phyloP scores from a whole-genome alignment of 2,113 vertebrate species.

The Paradoxurus hermaphroditus region DNA sequence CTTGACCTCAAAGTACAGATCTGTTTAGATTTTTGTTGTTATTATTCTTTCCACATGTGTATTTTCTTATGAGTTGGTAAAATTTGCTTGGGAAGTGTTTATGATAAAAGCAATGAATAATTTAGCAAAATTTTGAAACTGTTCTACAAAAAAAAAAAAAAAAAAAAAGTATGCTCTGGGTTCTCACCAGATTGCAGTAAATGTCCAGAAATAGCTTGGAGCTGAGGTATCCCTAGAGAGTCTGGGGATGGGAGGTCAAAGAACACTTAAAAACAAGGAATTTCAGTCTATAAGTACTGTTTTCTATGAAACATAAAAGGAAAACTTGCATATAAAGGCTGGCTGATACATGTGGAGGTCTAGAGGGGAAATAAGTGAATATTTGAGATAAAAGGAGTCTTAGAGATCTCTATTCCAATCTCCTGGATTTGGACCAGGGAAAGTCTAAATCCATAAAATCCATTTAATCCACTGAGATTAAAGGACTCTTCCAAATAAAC shows the following conservation, averaged over 20 bases:
- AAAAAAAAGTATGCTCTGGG: background rate
- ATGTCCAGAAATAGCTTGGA: background rate
- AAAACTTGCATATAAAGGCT: background rate
- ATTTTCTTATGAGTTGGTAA: background rate
- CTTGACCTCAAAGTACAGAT: background rate
- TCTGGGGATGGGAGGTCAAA: background rate
- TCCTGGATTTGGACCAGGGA: background rate
- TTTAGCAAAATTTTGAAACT: background rate
- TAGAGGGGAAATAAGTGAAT: background rate
- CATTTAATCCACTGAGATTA: background rate
- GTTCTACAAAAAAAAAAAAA: background rate
- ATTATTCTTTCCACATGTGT: background rate
- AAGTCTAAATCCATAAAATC: background rate
- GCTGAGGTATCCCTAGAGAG: background rate
- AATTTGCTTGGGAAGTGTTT: slow-evolving; percentile 5
- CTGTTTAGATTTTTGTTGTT: background rate
- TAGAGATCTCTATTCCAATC: background rate
- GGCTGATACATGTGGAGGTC: background rate
- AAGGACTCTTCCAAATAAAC: background rate
- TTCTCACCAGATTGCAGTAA: background rate
- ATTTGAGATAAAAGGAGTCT: background rate
- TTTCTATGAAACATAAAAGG: background rate
- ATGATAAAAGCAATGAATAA: slow-evolving; percentile 14
- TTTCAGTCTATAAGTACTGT: background rate
- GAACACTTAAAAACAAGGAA: background rate